Conservation (phyloP, 2,113 vertebrate genomes). For the Bambusicola thoracicus region DNA sequence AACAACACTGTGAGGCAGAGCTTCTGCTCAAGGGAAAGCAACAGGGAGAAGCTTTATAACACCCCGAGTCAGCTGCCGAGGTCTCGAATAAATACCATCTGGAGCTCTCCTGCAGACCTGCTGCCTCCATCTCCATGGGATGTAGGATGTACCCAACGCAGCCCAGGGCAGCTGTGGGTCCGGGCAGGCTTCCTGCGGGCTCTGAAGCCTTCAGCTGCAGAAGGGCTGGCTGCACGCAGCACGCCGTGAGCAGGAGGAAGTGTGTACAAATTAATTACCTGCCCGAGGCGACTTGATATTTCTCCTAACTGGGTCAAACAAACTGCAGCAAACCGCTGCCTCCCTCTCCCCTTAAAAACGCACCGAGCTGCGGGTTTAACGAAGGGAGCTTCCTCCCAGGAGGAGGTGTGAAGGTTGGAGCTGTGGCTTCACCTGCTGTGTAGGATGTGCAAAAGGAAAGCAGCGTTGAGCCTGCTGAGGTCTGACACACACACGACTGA, state of each 20-base stretch:
- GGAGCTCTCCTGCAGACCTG: slow-evolving; percentile 16
- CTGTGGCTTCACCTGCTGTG: neutral
- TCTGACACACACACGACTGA: fast-evolving
- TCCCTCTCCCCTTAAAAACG: neutral
- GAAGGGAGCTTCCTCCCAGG: neutral
- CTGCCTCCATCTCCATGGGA: neutral
- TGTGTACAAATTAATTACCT: slow-evolving; percentile 55
- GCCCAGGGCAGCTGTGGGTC: slow-evolving; percentile 9
- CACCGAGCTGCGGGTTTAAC: neutral
- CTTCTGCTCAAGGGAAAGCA: neutral
- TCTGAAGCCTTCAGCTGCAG: slow-evolving; percentile 13
- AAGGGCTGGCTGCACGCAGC: neutral
- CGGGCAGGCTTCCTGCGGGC: neutral
- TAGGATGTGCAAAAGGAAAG: neutral
- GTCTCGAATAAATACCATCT: slow-evolving; percentile 20
- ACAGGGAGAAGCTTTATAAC: neutral
- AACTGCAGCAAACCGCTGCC: slow-evolving; percentile 30
- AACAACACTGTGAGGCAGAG: neutral
- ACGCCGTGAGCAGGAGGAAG: neutral
- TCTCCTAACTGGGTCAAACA: slow-evolving; percentile 68
- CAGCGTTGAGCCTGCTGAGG: fast-evolving
- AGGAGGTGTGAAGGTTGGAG: neutral
- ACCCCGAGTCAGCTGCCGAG: neutral
- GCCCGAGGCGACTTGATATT: slow-evolving; percentile 49
- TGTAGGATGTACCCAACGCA: neutral